Evolutionary conservation across 2,888 invertebrate genomes (phyloP).

Genomic region (Noctua comes): DNA sequence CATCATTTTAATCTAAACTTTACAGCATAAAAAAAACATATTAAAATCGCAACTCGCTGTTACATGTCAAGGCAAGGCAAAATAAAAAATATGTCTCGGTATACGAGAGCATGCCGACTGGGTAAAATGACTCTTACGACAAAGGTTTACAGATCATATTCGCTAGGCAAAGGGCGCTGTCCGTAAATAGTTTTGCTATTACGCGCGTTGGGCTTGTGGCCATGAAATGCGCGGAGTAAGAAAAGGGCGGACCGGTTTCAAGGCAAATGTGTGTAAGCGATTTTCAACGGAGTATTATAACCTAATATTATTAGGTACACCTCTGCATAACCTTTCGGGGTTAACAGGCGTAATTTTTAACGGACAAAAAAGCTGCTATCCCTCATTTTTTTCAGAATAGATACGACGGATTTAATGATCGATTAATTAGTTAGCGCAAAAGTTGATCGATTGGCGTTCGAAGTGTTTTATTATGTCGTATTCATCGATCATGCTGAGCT

Average conservation of each 20-base stretch:
- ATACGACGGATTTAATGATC: not conserved
- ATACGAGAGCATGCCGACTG: slow-evolving; percentile 26
- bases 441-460: not conserved
- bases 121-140: slow-evolving; percentile 41
- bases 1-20: slow-evolving; percentile 32
- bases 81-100: slow-evolving; percentile 59
- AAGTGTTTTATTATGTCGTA: not conserved
- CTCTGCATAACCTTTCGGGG: not conserved
- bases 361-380: not conserved
- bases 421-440: not conserved
- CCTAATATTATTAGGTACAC: too few relatives aligned
- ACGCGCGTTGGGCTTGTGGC: slow-evolving; percentile 58
- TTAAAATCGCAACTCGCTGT: slow-evolving; percentile 55
- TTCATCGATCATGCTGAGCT: not conserved
- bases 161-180: slow-evolving; percentile 61
- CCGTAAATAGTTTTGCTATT: slow-evolving; percentile 67
- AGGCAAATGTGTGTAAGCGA: not conserved
- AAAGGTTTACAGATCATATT: slow-evolving; percentile 30
- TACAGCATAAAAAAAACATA: slow-evolving; percentile 35
- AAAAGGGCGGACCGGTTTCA: slow-evolving; percentile 22
- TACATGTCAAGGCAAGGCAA: slow-evolving; percentile 67
- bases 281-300: not conserved
- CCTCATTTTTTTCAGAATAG: not conserved
- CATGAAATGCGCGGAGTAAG: slow-evolving; percentile 28
- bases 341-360: not conserved